Percentiles rank a stretch among this genome's conserved stretches.
phyloP scores from a whole-genome alignment of 2,797 vertebrate species.

The Manis javanica region DNA sequence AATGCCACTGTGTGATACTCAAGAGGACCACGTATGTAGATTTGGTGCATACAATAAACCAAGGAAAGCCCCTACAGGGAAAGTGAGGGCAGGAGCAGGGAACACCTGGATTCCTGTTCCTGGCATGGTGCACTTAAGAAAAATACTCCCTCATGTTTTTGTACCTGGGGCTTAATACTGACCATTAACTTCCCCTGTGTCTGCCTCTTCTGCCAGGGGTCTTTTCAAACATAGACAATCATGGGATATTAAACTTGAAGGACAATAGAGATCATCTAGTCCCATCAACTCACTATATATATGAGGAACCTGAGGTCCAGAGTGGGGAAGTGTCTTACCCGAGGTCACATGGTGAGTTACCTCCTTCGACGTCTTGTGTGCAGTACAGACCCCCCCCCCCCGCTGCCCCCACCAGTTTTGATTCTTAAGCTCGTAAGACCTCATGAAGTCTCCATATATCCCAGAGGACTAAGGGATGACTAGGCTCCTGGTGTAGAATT shows the following conservation, averaged over 20 bases:
- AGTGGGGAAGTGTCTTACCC: conserved; percentile 81
- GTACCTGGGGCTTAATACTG: conserved; percentile 55
- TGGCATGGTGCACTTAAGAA: neutral
- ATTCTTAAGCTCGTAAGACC: neutral
- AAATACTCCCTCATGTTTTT: neutral
- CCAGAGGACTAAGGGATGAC: neutral
- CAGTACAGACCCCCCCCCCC: conserved; percentile 1
- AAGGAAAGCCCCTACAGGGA: neutral
- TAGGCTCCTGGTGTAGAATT: neutral
- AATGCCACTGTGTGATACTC: neutral
- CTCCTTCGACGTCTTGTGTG: conserved; percentile 66
- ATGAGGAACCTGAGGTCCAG: conserved; percentile 82
- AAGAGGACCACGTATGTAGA: neutral
- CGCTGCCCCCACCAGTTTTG: neutral
- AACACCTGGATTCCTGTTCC: neutral
- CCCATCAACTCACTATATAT: conserved; percentile 81
- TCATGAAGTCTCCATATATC: neutral
- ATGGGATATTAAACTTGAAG: conserved; percentile 83
- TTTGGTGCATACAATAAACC: neutral
- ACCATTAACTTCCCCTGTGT: conserved; percentile 67
- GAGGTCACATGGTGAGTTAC: conserved; percentile 80
- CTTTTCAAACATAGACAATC: conserved; percentile 84
- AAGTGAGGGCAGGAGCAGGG: neutral
- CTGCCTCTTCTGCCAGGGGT: conserved; percentile 82
- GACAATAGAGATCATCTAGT: conserved; percentile 82